Evolutionary conservation across 2,797 vertebrate genomes (phyloP).

Genomic region (Australoheros facetus): DNA sequence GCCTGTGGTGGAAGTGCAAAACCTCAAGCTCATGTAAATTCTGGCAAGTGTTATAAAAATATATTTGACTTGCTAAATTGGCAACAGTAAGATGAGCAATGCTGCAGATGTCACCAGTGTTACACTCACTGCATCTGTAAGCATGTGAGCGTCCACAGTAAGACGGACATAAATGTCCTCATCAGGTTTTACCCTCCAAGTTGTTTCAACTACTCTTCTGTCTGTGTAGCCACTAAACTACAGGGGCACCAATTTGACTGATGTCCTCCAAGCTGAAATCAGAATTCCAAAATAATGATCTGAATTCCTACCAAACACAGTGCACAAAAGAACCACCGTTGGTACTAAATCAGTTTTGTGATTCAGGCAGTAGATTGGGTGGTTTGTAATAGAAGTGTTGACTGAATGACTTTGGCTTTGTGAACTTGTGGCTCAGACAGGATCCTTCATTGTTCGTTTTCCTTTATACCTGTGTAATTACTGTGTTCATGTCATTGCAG

Average conservation of each 20-base stretch:
- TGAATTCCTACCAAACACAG: not conserved
- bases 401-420: not conserved
- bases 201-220: no score
- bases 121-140: no score
- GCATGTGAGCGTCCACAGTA: no score
- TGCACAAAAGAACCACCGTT: not conserved
- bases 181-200: no score
- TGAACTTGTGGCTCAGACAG: not conserved
- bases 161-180: no score
- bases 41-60: not conserved
- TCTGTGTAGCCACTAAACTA: no score
- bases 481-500: not conserved
- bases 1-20: not conserved
- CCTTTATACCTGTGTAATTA: not conserved
- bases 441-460: no score
- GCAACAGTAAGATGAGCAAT: no score
- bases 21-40: not conserved
- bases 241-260: no score
- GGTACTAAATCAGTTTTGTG: not conserved
- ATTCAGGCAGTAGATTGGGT: not conserved
- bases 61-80: no score
- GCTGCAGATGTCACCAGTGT: no score
- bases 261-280: no score
- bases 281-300: not conserved
- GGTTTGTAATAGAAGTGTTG: not conserved